Evolutionary conservation across 2,113 vertebrate genomes (phyloP).

Genomic region (Heterotilapia buettikoferi): DNA sequence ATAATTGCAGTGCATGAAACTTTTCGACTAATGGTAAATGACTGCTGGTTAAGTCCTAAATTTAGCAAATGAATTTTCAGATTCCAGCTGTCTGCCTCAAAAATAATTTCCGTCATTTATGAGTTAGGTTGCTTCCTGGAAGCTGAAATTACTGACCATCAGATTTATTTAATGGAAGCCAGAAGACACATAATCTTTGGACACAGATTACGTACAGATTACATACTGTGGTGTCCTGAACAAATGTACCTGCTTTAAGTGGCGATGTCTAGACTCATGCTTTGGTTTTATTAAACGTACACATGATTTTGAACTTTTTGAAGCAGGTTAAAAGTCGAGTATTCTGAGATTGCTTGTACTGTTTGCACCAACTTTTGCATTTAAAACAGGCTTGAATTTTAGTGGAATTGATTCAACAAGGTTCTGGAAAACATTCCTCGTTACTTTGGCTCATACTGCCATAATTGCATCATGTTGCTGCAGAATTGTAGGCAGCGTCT

Average conservation of each 20-base stretch:
- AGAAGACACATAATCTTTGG: neutral
- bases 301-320: neutral
- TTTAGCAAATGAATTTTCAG: neutral
- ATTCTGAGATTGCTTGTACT: neutral
- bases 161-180: neutral
- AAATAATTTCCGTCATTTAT: neutral
- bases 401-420: accelerated
- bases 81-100: neutral
- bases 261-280: neutral
- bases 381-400: neutral
- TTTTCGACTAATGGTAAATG: neutral
- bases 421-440: neutral
- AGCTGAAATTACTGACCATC: neutral
- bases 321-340: neutral
- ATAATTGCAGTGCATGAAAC: neutral
- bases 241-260: neutral
- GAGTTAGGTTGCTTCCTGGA: neutral
- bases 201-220: neutral
- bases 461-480: neutral
- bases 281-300: neutral
- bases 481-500: accelerated
- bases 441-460: accelerated
- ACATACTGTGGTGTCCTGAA: accelerated
- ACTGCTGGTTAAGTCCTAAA: neutral
- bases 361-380: accelerated